Percentiles rank a stretch among this genome's conserved stretches.
phyloP scores from a whole-genome alignment of 2,888 invertebrate species.

The Tetranychus piercei region DNA sequence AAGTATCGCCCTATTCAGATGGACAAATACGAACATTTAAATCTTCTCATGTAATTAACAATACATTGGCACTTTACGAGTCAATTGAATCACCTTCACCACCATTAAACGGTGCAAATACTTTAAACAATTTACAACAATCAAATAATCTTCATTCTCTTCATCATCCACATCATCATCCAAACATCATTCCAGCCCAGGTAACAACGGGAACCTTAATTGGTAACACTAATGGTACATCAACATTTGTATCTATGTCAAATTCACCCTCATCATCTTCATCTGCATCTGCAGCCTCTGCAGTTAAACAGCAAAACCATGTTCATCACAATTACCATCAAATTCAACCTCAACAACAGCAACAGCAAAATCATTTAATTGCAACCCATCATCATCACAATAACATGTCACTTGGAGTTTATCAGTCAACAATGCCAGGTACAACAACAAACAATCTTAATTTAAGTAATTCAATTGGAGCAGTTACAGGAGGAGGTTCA shows the following conservation, averaged over 20 bases:
- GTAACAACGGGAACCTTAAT: not conserved
- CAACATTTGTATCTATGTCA: not conserved
- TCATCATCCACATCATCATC: not conserved
- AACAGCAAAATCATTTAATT: not conserved
- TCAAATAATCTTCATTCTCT: not conserved
- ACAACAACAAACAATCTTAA: not conserved
- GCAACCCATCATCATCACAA: not conserved
- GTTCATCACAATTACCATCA: not conserved
- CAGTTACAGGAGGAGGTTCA: not conserved
- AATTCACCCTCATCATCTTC: not conserved
- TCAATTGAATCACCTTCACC: not conserved
- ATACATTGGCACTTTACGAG: not conserved
- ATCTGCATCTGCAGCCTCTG: not conserved
- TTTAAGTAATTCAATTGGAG: not conserved
- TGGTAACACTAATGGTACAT: not conserved
- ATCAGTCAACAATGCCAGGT: not conserved
- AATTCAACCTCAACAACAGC: not conserved
- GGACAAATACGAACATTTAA: not conserved
- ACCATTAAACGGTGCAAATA: not conserved
- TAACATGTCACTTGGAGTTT: not conserved
- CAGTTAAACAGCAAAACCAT: not conserved
- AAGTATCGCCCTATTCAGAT: conserved; percentile 5
- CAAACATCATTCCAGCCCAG: not conserved
- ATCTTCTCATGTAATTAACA: not conserved
- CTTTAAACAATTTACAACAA: not conserved